Evolutionary conservation across 2,888 invertebrate genomes (phyloP), one percentile per base, ranked within the genome.

Genomic region (Synanthedon formicaeformis): DNA sequence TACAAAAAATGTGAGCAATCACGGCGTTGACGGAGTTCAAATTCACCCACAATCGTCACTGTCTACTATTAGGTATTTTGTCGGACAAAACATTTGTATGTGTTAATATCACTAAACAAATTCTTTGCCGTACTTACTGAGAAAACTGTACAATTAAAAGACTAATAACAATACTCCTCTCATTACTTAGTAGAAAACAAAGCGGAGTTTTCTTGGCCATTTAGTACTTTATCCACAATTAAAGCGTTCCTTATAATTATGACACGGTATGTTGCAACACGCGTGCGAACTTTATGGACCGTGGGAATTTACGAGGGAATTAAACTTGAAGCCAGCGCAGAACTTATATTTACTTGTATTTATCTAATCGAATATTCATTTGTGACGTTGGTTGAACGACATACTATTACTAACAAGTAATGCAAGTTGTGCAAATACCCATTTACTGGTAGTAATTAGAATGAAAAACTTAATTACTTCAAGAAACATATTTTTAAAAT

Each of bases 251-350:
- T 14, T 45, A 45, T n/a, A 45, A 45, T 45, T 45, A 45, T 45
- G 12, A 45, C 13, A 45, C 14, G 45, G 45, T 45, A 52, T 58
- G 59, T 57, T 16, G 59, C 54, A 57, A 65, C 48, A 48, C 48
- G 40, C 53, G 45, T 60, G 56, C 52, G 59, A 63, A 60, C 23
- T 58, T 63, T 57, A 60, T 58, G 56, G 52, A 49, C 59, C 63
- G 53, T 63, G 63, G 16, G 55, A 65, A 58, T 59, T 53, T 58
- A 55, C 51, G 51, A 41, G 40, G 45, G 54, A 55, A 54, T 13
- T 45, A 45, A 14, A 45, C 8, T 13, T 45, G n/a, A 45, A 14
- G 45, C 13, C 14, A n/a, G 13, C 14, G n/a, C 13, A 45, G 14
- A 14, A 45, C 4, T 41, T n/a, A 41, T 41, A 45, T 14, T 45